Base-by-base conservation (phyloP, 2,888 invertebrate genomes). In the Aleiodes testaceus region DNA sequence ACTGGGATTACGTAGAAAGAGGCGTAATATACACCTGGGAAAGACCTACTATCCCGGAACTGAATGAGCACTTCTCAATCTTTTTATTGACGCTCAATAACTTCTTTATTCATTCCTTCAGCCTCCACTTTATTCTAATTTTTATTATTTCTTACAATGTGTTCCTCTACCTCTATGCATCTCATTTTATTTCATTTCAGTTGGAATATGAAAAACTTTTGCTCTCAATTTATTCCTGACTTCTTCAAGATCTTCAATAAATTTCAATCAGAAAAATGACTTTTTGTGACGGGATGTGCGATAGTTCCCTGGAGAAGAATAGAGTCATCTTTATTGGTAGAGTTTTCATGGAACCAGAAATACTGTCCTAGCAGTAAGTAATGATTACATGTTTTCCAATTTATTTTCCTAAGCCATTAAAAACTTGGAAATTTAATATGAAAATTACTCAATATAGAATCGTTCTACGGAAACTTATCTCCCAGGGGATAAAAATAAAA, bases 1-100 rank as follows among this genome's bases (percentile, higher is more conserved):
- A 53, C 26, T 44, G 69, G 70, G 63, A 75, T 76, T 75, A 75
- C 74, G 71, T 74, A 61, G 72, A 76, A 74, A 59, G 5, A 26
- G 42, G 69, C 59, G 66, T 72, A 73, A 71, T 71, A 64, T 55
- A 50, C 74, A 73, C 67, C 53, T 74, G 66, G 69, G 66, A 66
- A 66, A 47, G 65, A 53, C 69, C 72, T 69, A 68, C 67, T 72
- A 63, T 30, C 63, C 63, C 53, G 42, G 55, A 18, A 55, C 59
- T 18, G 63, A 36, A 59, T 59, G 59, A 44, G 45, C 45, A 14
- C 52, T 45, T 42, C 52, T 64, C 67, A 26, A 67, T 72, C 64
- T 67, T 68, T 36, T 50, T 67, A 72, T 72, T 55, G 55, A 64
- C 36, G 67, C 53, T 18, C 59, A 36, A 70, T 70, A 66, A 70